A percentile compares a stretch with the other conserved stretches of the same genome.
Evolutionary conservation across 2,888 invertebrate genomes (phyloP).

Genomic region (Drosophila heteroneura): DNA sequence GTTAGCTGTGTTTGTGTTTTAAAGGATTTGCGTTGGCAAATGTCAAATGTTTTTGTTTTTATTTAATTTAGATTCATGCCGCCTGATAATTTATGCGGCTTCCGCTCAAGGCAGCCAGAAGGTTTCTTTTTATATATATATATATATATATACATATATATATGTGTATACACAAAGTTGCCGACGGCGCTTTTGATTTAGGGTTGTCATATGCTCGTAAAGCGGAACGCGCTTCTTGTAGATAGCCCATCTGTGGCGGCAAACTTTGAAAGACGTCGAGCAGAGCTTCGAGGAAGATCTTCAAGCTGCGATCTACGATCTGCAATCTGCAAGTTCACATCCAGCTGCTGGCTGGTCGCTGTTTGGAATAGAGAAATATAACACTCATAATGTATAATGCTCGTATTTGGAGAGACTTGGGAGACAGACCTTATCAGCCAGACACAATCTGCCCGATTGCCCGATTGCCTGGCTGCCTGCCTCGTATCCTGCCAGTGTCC

Average conservation of each 20-base stretch:
- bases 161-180: constrained; percentile 34
- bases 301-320: constrained; percentile 22
- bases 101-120: constrained; percentile 40
- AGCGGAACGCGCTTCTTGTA: constrained; percentile 64
- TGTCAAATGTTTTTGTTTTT: constrained; percentile 76
- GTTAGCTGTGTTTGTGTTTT: constrained; percentile 57
- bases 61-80: constrained; percentile 75
- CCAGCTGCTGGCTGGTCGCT: constrained; percentile 28
- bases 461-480: constrained; percentile 24
- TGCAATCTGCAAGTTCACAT: constrained; percentile 13
- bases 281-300: constrained; percentile 15
- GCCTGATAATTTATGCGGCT: constrained; percentile 73
- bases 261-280: constrained; percentile 33
- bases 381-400: constrained; percentile 49
- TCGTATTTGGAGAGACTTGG: constrained; percentile 38
- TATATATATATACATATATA: neutral
- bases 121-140: neutral
- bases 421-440: constrained; percentile 49
- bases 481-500: constrained; percentile 35
- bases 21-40: constrained; percentile 73
- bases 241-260: constrained; percentile 57
- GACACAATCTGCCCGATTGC: constrained; percentile 36
- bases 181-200: constrained; percentile 74
- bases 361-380: constrained; percentile 76
- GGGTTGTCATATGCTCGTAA: constrained; percentile 67